Percentiles rank a stretch among this genome's conserved stretches.
Evolutionary conservation across 2,888 invertebrate genomes (phyloP).

Genomic region (Idaea aversata): DNA sequence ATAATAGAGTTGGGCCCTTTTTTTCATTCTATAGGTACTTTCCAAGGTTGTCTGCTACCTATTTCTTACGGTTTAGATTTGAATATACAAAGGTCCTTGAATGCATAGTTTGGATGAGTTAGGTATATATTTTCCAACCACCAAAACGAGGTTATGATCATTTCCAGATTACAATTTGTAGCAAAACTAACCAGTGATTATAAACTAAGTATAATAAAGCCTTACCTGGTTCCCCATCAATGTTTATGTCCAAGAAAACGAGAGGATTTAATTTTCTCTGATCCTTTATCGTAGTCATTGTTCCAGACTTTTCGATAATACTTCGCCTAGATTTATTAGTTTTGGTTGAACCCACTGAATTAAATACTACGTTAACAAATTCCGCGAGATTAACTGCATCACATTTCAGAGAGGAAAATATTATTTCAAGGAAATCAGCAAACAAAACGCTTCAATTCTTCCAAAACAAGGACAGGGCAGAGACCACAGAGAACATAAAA

Average conservation of each 20-base stretch:
- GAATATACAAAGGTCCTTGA: background rate
- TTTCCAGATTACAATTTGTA: background rate
- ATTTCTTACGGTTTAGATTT: background rate
- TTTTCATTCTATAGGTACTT: too few relatives aligned
- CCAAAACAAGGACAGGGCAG: too few relatives aligned
- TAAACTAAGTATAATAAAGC: background rate
- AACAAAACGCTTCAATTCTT: background rate
- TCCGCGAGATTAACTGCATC: background rate
- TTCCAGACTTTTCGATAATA: constrained; percentile 5
- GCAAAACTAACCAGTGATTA: background rate
- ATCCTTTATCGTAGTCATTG: constrained; percentile 40
- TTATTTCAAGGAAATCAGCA: background rate
- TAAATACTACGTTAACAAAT: background rate
- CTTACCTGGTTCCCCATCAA: constrained; percentile 84
- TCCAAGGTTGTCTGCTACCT: too few relatives aligned
- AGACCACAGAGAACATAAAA: too few relatives aligned
- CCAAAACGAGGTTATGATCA: background rate
- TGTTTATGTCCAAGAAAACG: constrained; percentile 86
- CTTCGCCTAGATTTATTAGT: background rate
- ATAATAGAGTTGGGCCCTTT: too few relatives aligned
- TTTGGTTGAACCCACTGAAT: background rate
- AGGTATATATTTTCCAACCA: background rate
- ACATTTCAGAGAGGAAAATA: background rate
- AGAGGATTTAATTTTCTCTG: constrained; percentile 83
- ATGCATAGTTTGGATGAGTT: background rate